phyloP scores from a whole-genome alignment of 2,888 invertebrate species.

The Ormyrus pomaceus region DNA sequence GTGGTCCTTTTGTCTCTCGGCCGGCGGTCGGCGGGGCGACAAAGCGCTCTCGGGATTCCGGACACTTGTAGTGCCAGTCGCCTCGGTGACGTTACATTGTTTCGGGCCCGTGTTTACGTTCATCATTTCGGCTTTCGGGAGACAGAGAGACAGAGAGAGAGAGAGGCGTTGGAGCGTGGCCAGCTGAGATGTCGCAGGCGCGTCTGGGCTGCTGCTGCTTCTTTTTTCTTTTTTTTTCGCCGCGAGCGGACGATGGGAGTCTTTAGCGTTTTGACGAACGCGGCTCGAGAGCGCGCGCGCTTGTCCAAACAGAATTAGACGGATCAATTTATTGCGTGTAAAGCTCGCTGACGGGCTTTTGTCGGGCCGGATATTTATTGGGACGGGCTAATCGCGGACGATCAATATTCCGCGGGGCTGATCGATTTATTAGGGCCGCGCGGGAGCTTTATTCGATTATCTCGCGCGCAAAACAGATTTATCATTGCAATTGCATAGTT shows the following conservation, averaged over 20 bases:
- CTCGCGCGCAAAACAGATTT: too few species aligned
- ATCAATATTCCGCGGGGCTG: too few species aligned
- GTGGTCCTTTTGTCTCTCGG: slow-evolving; percentile 33
- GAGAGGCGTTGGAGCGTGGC: slow-evolving; percentile 38
- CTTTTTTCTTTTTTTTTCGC: neutral
- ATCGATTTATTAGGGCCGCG: too few species aligned
- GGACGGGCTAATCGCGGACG: too few species aligned
- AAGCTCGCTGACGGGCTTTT: too few species aligned
- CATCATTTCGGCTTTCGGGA: slow-evolving; percentile 36
- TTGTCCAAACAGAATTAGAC: too few species aligned
- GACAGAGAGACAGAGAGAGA: neutral
- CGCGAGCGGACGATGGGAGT: slow-evolving; percentile 8
- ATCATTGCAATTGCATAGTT: too few species aligned
- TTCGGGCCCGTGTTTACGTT: slow-evolving; percentile 61
- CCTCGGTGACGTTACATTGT: slow-evolving; percentile 59
- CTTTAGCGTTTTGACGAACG: slow-evolving; percentile 13
- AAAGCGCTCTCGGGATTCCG: slow-evolving; percentile 56
- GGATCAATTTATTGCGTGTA: too few species aligned
- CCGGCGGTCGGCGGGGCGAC: slow-evolving; percentile 50
- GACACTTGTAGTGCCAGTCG: slow-evolving; percentile 56
- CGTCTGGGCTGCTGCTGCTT: too few species aligned
- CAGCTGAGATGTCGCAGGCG: slow-evolving; percentile 2
- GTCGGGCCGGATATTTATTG: too few species aligned
- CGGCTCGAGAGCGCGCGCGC: neutral
- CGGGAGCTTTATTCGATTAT: too few species aligned